phyloP scores from a whole-genome alignment of 2,797 vertebrate species.

The Acrocephalus scirpaceus region DNA sequence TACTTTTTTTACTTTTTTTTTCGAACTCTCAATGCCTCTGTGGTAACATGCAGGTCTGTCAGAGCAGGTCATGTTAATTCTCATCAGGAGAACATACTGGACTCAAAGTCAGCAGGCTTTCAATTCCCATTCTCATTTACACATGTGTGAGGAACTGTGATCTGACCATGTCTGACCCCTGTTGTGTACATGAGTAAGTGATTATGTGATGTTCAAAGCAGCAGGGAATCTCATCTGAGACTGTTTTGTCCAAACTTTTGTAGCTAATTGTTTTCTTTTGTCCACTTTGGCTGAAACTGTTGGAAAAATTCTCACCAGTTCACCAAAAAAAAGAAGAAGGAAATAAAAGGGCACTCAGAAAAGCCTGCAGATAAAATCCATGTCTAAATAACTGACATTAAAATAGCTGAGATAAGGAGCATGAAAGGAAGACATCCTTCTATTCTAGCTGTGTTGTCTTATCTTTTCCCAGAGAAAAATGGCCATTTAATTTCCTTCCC shows the following conservation, averaged over 20 bases:
- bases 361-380: slow-evolving; percentile 6
- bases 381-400: background rate
- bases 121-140: background rate
- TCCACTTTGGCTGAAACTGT: background rate
- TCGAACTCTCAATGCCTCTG: background rate
- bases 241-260: slow-evolving; percentile 9
- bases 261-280: background rate
- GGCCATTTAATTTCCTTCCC: background rate
- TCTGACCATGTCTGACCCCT: background rate
- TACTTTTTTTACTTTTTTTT: background rate
- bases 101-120: background rate
- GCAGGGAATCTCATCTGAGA: background rate
- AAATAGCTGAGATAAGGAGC: slow-evolving; percentile 2
- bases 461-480: background rate
- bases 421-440: background rate
- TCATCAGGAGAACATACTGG: background rate
- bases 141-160: background rate
- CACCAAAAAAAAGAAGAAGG: background rate
- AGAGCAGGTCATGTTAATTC: background rate
- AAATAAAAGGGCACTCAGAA: background rate
- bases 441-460: background rate
- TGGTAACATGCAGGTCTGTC: background rate
- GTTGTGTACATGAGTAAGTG: background rate
- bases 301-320: background rate
- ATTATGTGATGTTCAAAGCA: background rate